Evolutionary conservation across 2,888 invertebrate species (phyloP), one percentile per base, ranked within the genome.

Genomic region (Agrochola circellaris): DNA sequence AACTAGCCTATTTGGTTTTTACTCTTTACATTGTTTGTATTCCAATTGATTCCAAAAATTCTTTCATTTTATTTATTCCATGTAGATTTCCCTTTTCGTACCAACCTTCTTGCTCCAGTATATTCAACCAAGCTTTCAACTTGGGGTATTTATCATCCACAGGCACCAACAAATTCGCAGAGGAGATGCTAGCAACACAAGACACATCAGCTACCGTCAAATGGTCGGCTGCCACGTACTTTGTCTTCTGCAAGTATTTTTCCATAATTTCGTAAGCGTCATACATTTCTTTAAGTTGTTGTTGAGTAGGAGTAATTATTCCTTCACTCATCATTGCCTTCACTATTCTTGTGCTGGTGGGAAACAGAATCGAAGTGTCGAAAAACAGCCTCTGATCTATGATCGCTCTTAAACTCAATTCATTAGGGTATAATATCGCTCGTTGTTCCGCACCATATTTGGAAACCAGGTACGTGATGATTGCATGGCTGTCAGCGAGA

Each of bases 401-500:
- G 34, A 84, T 88, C 1, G 92, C 78, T 78, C 77, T 62, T 48
- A 48, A 90, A 83, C 91, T 84, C 51, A 91, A 69, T 62, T 92
- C 93, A 7, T 75, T 83, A 71, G 93, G 93, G 83, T 93, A 93
- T 30, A 92, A 73, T 68, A 87, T 81, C 7, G 88, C 84, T 66
- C 88, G 81, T 45, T 90, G 89, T 0, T 91, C 91, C 0, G 87
- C 90, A 51, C 93, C 93, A 60, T 92, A 93, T 74, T 93, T 94
- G 1, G 92, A 91, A 0, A 91, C 89, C 23, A 94, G 77, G 73
- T 93, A 94, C 0, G 91, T 92, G 0, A 91, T 87, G 23, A 94
- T 94, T 0, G 93, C 91, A 42, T 93, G 93, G 62, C 93, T 93
- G 45, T 93, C 93, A 13, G 90, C 82, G 1, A 94, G 75, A 0